Evolutionary conservation across 2,888 invertebrate species (phyloP), one percentile per base, ranked within the genome.

Genomic region (Callinectes sapidus): DNA sequence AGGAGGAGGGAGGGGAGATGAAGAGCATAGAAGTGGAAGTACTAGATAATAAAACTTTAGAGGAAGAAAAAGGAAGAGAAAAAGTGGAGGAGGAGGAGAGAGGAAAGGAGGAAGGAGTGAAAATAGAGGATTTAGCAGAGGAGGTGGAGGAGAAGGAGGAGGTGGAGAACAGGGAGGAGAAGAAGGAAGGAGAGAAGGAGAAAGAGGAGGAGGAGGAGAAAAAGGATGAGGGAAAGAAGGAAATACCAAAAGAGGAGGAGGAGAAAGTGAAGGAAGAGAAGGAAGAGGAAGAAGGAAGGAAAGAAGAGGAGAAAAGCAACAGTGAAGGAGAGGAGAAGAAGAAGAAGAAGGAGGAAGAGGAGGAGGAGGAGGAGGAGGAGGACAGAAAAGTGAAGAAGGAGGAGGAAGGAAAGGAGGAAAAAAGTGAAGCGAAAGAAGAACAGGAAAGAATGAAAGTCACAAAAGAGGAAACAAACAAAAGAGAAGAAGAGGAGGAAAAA

Each of bases 41-140:
- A n/a, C 13, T 92, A 48, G 92, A 92, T 88, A 94, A 94, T 42
- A 92, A 91, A 28, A 54, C 54, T 8, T 28, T 92, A 35, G 92
- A 92, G 66, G 92, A 92, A 23, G 85, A 91, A 42, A 89, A 55
- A 14, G 90, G 89, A 23, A 89, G 87, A 48, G 77, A 66, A 32
- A 48, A 42, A 48, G 92, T 39, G 28, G 89, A 86, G 86, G 90
- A 86, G 86, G 90, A 90, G n/a, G 39, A 54, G 54, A 35, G n/a
- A 18, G 32, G 42, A 14, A 87, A 90, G 10, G 87, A 90, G 89
- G 71, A 92, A 23, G 55, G 92, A 5, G 87, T 92, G 39, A 92
- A 92, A 39, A 92, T 92, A 48, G 92, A 92, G 28, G 93, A 93
- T 86, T 85, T 89, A 23, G 93, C 85, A n/a, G 81, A 85, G 42